These are phyloP conservation scores for Donacobius atricapilla DNA, from an alignment of 2,113 vertebrate species.

Conservation along the genomic window DNA sequence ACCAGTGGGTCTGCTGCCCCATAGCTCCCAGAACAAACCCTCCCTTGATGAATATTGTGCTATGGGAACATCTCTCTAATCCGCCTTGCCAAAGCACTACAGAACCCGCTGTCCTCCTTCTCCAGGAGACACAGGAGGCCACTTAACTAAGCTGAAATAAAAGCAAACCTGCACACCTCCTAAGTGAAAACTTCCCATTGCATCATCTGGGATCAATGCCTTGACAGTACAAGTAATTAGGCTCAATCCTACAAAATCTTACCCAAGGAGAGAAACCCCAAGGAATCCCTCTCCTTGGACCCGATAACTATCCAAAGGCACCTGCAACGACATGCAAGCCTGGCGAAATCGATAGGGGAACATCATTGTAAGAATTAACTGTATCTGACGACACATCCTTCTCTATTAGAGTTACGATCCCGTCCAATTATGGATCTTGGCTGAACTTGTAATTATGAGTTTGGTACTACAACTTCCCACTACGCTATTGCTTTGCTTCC, in stretches of 20 bases:
- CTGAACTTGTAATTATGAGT: conserved; percentile 57
- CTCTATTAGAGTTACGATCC: conserved; percentile 58
- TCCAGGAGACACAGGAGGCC: neutral
- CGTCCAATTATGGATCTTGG: conserved; percentile 57
- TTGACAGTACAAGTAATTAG: neutral
- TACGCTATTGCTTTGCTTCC: conserved; percentile 19
- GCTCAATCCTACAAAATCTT: neutral
- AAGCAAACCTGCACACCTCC: neutral
- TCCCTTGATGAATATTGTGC: neutral
- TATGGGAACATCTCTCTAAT: neutral
- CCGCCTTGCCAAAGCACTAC: neutral
- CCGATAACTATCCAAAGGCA: neutral
- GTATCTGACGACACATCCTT: conserved; percentile 26
- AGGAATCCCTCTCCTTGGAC: conserved; percentile 17
- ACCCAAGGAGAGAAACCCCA: neutral
- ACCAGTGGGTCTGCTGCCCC: neutral
- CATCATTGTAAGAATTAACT: conserved; percentile 50
- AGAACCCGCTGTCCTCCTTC: neutral
- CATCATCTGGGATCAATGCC: neutral
- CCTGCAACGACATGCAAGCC: neutral
- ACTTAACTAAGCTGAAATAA: neutral
- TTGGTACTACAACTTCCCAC: conserved; percentile 26
- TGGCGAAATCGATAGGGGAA: neutral
- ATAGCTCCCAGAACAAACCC: neutral
- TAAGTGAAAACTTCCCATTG: neutral